Conservation (phyloP, 2,797 vertebrate genomes). For the Xenentodon cancila region DNA sequence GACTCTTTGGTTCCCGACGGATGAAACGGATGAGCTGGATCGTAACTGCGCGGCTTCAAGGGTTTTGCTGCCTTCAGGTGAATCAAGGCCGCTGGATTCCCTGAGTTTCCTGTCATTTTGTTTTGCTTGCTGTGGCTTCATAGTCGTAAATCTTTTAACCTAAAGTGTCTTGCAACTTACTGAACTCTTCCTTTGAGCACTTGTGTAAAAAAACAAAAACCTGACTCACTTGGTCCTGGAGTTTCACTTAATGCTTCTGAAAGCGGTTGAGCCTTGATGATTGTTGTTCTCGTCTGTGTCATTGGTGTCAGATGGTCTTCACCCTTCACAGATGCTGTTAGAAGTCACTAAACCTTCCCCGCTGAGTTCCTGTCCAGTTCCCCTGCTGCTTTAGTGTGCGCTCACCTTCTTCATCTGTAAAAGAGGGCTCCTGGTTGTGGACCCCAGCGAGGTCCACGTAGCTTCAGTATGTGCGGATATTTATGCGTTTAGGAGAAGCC, state of each 20-base stretch:
- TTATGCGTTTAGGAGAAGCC: conserved; percentile 51
- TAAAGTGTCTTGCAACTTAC: background rate
- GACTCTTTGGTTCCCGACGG: too few relatives aligned
- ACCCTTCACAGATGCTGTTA: conserved; percentile 18
- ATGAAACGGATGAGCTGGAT: too few relatives aligned
- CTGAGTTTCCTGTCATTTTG: too few relatives aligned
- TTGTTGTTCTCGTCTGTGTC: too few relatives aligned
- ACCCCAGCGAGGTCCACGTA: conserved; percentile 46
- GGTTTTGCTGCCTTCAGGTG: too few relatives aligned
- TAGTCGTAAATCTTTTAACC: too few relatives aligned
- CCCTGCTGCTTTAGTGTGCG: conserved; percentile 45
- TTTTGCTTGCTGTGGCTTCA: too few relatives aligned
- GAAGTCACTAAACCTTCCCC: conserved; percentile 4
- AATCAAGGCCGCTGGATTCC: too few relatives aligned
- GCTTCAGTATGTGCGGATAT: conserved; percentile 33
- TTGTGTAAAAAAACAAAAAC: conserved; percentile 28
- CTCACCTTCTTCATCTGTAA: conserved; percentile 47
- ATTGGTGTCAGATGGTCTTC: too few relatives aligned
- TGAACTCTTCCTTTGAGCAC: conserved; percentile 34
- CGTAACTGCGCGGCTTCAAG: too few relatives aligned
- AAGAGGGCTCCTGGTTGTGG: conserved; percentile 45
- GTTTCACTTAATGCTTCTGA: conserved; percentile 19
- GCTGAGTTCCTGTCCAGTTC: conserved; percentile 39
- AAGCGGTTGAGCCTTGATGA: conserved; percentile 25
- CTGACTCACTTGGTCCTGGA: conserved; percentile 21